Evolutionary conservation across 2,797 vertebrate species (phyloP).

Genomic region (Brachyrhaphis roseni): DNA sequence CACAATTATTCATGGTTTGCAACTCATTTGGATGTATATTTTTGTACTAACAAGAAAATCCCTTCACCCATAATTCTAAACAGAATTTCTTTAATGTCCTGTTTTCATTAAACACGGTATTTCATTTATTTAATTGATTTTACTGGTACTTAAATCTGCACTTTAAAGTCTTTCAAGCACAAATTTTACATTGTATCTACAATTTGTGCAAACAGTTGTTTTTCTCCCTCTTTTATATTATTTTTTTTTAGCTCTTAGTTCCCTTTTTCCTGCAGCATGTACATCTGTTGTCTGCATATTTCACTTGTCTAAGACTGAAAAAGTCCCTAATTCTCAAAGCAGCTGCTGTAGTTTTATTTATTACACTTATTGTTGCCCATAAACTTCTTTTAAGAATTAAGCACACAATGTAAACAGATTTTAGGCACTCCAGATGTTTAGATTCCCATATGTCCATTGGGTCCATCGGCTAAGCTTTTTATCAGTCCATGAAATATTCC

Average conservation of each 20-base stretch:
- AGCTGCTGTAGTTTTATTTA: not conserved
- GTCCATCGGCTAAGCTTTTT: not conserved
- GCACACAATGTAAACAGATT: not conserved
- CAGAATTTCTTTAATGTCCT: not conserved
- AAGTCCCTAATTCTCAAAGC: not conserved
- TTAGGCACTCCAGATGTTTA: not conserved
- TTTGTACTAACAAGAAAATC: not conserved
- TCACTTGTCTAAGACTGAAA: not conserved
- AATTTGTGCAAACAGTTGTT: not conserved
- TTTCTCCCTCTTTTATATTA: not conserved
- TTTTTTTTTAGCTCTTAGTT: not conserved
- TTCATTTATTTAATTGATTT: not conserved
- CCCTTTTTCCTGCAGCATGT: not conserved
- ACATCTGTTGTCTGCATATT: not conserved
- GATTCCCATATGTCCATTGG: not conserved
- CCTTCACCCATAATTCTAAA: not conserved
- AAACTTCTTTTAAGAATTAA: not conserved
- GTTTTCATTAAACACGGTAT: not conserved
- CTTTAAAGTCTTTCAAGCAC: not conserved
- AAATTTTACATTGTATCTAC: not conserved
- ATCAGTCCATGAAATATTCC: not conserved
- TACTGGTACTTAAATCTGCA: not conserved
- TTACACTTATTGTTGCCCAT: not conserved
- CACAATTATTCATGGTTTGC: not conserved
- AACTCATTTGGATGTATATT: not conserved